Conservation (phyloP, 2,888 invertebrate species). For the Xestia sexstrigata region DNA sequence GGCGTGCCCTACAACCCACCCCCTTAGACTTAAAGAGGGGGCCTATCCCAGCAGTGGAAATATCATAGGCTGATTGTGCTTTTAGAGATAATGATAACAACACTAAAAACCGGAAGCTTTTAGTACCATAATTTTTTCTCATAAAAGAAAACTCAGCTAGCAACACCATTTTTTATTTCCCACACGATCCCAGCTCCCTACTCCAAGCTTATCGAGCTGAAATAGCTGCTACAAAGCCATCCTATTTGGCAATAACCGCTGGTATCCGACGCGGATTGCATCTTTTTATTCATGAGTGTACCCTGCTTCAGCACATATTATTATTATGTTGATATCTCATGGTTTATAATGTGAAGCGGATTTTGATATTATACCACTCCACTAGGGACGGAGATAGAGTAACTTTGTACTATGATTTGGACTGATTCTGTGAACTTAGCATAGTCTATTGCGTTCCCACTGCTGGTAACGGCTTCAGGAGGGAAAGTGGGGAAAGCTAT, state of each 20-base stretch:
- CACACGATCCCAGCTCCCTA: constrained; percentile 23
- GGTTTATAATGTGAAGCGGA: constrained; percentile 46
- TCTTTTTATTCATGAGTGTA: constrained; percentile 71
- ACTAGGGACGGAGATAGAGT: too few species aligned
- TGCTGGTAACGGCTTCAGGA: not conserved
- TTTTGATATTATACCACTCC: constrained; percentile 22
- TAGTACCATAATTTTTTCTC: not conserved
- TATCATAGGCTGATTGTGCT: not conserved
- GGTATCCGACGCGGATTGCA: constrained; percentile 62
- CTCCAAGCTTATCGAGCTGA: constrained; percentile 58
- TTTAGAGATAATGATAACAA: not conserved
- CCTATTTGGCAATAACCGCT: constrained; percentile 58
- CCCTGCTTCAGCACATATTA: constrained; percentile 39
- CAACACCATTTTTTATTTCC: constrained; percentile 32
- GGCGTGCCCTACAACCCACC: too few species aligned
- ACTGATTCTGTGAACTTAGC: not conserved
- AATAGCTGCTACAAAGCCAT: constrained; percentile 57
- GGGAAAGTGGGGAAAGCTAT: too few species aligned
- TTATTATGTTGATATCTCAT: constrained; percentile 46
- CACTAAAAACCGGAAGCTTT: not conserved
- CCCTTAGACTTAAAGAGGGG: not conserved
- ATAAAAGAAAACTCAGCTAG: not conserved
- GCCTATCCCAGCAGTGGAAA: not conserved
- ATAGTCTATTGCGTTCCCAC: not conserved
- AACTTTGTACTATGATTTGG: not conserved